Evolutionary conservation across 2,113 vertebrate genomes (phyloP).

Genomic region (Turdus rufiventris): DNA sequence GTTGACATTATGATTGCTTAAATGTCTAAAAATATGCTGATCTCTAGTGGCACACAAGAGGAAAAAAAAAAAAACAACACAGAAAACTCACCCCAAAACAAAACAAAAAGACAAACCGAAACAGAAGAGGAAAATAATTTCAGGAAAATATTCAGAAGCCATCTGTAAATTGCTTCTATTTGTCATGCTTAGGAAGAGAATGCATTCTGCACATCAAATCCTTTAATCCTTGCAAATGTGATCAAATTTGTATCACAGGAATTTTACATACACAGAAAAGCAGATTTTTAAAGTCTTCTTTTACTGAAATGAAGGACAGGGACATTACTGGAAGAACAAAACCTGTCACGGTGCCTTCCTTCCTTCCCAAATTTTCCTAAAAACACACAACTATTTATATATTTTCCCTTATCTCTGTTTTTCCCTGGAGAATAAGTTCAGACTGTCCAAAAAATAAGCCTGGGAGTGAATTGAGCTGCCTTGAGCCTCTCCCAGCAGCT

Average conservation of each 20-base stretch:
- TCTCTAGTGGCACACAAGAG: background rate
- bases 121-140: slow-evolving; percentile 26
- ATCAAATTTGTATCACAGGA: slow-evolving; percentile 24
- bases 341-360: background rate
- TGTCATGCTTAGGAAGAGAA: slow-evolving; percentile 41
- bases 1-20: slow-evolving; percentile 18
- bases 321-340: background rate
- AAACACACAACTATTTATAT: background rate
- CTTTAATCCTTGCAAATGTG: slow-evolving; percentile 50
- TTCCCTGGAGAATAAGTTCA: background rate
- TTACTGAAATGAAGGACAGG: background rate
- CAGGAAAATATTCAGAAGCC: slow-evolving; percentile 11
- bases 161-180: slow-evolving; percentile 42
- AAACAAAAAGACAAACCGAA: background rate
- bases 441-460: background rate
- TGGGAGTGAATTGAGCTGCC: background rate
- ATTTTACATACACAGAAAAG: background rate
- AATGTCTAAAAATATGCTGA: slow-evolving; percentile 18
- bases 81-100: background rate
- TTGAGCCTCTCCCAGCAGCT: background rate
- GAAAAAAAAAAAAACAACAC: background rate
- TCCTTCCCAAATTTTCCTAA: background rate
- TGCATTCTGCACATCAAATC: slow-evolving; percentile 24
- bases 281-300: background rate
- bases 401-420: background rate